Conservation (phyloP, 2,888 invertebrate species). For the Netelia virgata region DNA sequence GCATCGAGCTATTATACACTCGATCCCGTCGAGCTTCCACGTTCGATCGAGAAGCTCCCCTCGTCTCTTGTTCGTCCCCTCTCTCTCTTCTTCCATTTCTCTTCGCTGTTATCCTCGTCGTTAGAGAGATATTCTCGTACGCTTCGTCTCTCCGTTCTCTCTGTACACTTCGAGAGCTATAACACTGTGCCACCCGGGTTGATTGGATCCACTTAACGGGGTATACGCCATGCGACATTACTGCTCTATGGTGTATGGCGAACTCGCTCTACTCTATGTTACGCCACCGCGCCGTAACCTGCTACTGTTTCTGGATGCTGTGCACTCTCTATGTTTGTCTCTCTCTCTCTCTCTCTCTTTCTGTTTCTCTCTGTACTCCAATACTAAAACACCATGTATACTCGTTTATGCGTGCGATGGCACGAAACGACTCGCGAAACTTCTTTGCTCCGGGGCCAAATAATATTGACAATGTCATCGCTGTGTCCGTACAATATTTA, state of each 20-base stretch:
- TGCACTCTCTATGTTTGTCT: no score
- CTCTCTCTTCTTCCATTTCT: constrained; percentile 35
- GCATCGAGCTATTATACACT: constrained; percentile 57
- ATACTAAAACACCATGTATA: neutral
- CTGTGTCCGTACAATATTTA: neutral
- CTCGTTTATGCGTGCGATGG: constrained; percentile 25
- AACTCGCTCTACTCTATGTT: constrained; percentile 72
- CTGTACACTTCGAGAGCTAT: constrained; percentile 65
- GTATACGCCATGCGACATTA: constrained; percentile 82
- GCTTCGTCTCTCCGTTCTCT: constrained; percentile 64
- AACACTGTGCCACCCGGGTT: constrained; percentile 79
- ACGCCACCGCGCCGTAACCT: constrained; percentile 61
- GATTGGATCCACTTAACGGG: constrained; percentile 85
- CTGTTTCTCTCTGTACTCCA: neutral
- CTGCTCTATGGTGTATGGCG: constrained; percentile 83
- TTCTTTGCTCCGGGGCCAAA: constrained; percentile 21
- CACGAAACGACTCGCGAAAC: constrained; percentile 47
- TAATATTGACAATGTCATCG: neutral
- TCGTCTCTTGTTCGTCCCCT: constrained; percentile 10
- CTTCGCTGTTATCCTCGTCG: constrained; percentile 51
- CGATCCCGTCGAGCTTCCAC: constrained; percentile 52
- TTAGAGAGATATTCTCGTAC: constrained; percentile 19
- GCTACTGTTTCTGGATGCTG: constrained; percentile 11
- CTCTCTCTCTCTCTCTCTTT: neutral
- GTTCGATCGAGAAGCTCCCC: constrained; percentile 46